A percentile compares a stretch with the other conserved stretches of the same genome.
Conservation (phyloP, 2,113 vertebrate genomes). For the Shinisaurus crocodilurus region DNA sequence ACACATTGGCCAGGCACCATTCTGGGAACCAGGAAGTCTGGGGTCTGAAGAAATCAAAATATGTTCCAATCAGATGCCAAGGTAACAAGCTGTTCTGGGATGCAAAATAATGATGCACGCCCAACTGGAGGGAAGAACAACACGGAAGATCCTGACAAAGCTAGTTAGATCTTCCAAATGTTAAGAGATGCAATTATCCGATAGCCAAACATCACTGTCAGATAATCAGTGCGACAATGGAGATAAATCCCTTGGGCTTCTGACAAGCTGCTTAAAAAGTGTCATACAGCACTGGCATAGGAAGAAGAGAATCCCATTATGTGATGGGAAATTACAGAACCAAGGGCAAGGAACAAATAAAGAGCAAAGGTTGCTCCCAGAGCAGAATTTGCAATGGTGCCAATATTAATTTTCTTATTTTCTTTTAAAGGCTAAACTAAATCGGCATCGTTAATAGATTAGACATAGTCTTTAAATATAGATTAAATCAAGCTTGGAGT, state of each 20-base stretch:
- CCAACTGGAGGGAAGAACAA: not conserved
- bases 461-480: slow-evolving; percentile 30
- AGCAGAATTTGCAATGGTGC: slow-evolving; percentile 41
- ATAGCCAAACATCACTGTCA: slow-evolving; percentile 2
- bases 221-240: slow-evolving; percentile 3
- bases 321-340: not conserved
- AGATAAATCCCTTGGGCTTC: not conserved
- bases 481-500: slow-evolving; percentile 1
- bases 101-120: not conserved
- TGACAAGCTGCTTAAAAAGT: slow-evolving; percentile 36
- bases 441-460: not conserved
- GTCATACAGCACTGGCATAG: not conserved
- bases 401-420: slow-evolving; percentile 5
- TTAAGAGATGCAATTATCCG: slow-evolving; percentile 29
- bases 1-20: no score
- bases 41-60: not conserved
- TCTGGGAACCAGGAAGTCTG: not conserved
- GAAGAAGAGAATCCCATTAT: slow-evolving; percentile 4
- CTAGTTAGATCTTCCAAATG: slow-evolving; percentile 30
- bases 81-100: not conserved
- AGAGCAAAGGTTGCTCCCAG: slow-evolving; percentile 20
- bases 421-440: slow-evolving; percentile 16
- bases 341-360: not conserved
- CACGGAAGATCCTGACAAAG: slow-evolving; percentile 16
- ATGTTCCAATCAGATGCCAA: slow-evolving; percentile 19